Percentiles rank a stretch among this genome's conserved stretches.
Evolutionary conservation across 2,797 vertebrate genomes (phyloP).

Genomic region (Siniperca obscura): DNA sequence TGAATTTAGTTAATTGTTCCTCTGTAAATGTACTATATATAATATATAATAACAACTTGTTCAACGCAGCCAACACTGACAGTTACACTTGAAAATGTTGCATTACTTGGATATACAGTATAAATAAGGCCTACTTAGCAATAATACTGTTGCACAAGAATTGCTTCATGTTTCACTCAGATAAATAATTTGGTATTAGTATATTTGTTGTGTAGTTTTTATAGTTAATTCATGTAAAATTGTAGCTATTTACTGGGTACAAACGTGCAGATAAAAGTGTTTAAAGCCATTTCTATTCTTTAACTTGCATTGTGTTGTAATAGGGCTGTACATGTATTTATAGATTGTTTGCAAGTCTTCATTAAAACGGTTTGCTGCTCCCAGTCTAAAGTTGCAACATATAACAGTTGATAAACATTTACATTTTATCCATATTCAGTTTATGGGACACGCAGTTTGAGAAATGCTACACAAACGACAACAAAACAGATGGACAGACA

Average conservation of each 20-base stretch:
- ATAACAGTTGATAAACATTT: neutral
- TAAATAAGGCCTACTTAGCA: neutral
- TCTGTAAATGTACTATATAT: neutral
- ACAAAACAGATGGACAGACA: neutral
- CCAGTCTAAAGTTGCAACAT: neutral
- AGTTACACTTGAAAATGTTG: neutral
- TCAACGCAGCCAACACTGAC: neutral
- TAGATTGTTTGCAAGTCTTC: neutral
- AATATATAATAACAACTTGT: too few relatives aligned
- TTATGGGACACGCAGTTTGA: neutral
- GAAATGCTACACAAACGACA: neutral
- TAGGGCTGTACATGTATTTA: neutral
- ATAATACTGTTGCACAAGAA: neutral
- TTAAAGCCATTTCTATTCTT: neutral
- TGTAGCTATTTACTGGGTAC: neutral
- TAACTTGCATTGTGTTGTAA: neutral
- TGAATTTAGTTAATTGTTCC: neutral
- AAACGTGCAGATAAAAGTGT: neutral
- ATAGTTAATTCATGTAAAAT: neutral
- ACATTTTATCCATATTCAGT: neutral
- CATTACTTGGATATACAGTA: neutral
- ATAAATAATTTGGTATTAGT: neutral
- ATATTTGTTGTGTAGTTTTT: neutral
- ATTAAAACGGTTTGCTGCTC: neutral
- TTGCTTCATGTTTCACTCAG: neutral